Evolutionary conservation across 2,888 invertebrate species (phyloP), one percentile per base, ranked within the genome.

Genomic region (Leptothorax acervorum): DNA sequence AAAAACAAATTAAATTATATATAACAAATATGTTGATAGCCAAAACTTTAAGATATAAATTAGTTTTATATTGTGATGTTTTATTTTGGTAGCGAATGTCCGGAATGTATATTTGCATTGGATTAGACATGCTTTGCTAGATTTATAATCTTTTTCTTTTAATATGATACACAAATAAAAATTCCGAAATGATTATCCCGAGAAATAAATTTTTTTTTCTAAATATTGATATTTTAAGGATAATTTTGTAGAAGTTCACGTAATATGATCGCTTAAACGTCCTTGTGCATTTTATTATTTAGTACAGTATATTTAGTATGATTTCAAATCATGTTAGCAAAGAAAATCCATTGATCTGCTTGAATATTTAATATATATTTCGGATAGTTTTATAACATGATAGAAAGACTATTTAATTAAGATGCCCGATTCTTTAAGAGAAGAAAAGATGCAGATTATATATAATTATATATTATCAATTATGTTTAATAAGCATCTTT

Each of bases 1-100:
- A 42, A 65, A 65, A 53, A 23, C 11, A 42, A 3, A 53, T 76
- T 63, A 74, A 74, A 31, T 62, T 75, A 23, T 23, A 23, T 23
- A 23, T 23, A 63, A 31, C 12, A 3, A 28, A 65, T 65, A 53
- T 65, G 9, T 65, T 39, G 28, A 42, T 71, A 55, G 23, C 0
- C 9, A 15, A 28, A 28, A 8, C n/a, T 65, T 65, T 45, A 60
- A 74, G 23, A 53, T 8, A 45, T 45, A 45, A 45, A 60, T 60
- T 45, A 65, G 23, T 23, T 23, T 31, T 28, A 45, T 42, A 35
- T 48, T 23, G 15, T 8, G 45, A 51, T 45, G 35, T 65, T 65
- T 65, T 53, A 23, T 23, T 35, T 51, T 51, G 9, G 31, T 28
- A 74, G 11, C 42, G 9, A 75, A 75, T 35, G 15, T 18, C 1